Evolutionary conservation across 2,797 vertebrate species (phyloP), one percentile per base, ranked within the genome.

Genomic region (Neoniphon sammara): DNA sequence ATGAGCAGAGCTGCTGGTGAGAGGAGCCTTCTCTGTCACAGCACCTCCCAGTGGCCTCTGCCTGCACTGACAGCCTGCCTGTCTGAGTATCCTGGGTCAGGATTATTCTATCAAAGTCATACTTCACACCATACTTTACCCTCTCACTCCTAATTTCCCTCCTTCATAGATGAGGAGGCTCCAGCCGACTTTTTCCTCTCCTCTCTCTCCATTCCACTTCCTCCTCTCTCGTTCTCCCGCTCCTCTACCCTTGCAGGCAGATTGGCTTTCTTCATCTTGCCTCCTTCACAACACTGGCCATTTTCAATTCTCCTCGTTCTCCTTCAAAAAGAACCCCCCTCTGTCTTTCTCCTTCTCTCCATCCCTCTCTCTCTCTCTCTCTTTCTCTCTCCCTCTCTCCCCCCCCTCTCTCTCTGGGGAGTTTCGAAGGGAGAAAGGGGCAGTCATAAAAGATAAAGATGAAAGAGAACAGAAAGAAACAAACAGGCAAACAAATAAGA

Each of bases 401-500:
- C 27, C 74, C 78, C 86, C 77, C 77, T 75, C 77, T 90, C 88
- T 91, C 89, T 87, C 88, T 80, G 70, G 89, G 87, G 93, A 91
- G 88, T 80, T 83, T 84, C 81, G 79, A 75, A 77, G 66, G 85
- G 89, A 90, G 90, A 91, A 92, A 73, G 85, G 91, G 92, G 81
- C 86, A 93, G 90, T 89, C 91, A 91, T 92, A 90, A 93, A 92
- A 93, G 91, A 93, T 92, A 90, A 90, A 94, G 92, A 94, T 94
- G 92, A 94, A 94, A 94, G 93, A 69, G 80, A 91, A 84, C 75
- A 72, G 85, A 78, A 87, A 91, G 84, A 92, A 93, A 92, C 87
- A 93, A 93, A 94, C 91, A 91, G 87, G 86, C 89, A 91, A 91
- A 92, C 92, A 94, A 94, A 94, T 92, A 94, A 91, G 91, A 92